Percentiles rank a stretch among this genome's conserved stretches.
These are phyloP conservation scores for Cartodere bifasciata DNA, from an alignment of 2,888 invertebrate genomes.

Conservation along the genomic window DNA sequence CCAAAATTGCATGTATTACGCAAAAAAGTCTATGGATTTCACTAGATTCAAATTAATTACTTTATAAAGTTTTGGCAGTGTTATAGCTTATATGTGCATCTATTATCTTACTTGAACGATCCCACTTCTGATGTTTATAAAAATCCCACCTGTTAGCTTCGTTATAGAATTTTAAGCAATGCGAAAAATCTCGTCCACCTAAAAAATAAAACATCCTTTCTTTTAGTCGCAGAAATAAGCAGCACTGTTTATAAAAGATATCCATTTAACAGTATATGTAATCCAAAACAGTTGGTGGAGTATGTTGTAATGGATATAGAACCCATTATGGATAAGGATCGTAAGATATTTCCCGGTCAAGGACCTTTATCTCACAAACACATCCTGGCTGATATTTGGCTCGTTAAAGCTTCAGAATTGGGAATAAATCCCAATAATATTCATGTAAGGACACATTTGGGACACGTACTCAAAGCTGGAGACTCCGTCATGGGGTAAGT, in stretches of 20 bases:
- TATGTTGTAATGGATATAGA: slow-evolving; percentile 94
- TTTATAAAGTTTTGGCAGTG: too few species aligned
- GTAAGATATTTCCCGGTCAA: slow-evolving; percentile 73
- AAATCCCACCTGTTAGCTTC: too few species aligned
- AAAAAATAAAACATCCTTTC: too few species aligned
- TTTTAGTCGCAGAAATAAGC: slow-evolving; percentile 80
- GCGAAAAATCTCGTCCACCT: too few species aligned
- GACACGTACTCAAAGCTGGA: slow-evolving; percentile 83
- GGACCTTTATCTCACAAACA: slow-evolving; percentile 79
- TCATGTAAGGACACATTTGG: slow-evolving; percentile 87
- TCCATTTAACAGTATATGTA: slow-evolving; percentile 78
- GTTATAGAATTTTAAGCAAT: too few species aligned
- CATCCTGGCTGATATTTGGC: slow-evolving; percentile 85
- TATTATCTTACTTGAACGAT: too few species aligned
- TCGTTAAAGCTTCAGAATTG: slow-evolving; percentile 75
- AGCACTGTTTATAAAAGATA: slow-evolving; percentile 72
- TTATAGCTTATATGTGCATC: too few species aligned
- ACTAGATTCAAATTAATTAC: too few species aligned
- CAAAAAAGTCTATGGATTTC: too few species aligned
- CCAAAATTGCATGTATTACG: too few species aligned
- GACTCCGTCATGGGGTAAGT: slow-evolving; percentile 83
- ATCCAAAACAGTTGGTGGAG: slow-evolving; percentile 81
- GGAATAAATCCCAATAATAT: slow-evolving; percentile 71
- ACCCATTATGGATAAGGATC: slow-evolving; percentile 58
- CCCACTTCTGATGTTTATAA: too few species aligned